A percentile compares a stretch with the other conserved stretches of the same genome.
These are phyloP conservation scores for Catotricha subobsoleta DNA, from an alignment of 2,888 invertebrate genomes.

Conservation along the genomic window DNA sequence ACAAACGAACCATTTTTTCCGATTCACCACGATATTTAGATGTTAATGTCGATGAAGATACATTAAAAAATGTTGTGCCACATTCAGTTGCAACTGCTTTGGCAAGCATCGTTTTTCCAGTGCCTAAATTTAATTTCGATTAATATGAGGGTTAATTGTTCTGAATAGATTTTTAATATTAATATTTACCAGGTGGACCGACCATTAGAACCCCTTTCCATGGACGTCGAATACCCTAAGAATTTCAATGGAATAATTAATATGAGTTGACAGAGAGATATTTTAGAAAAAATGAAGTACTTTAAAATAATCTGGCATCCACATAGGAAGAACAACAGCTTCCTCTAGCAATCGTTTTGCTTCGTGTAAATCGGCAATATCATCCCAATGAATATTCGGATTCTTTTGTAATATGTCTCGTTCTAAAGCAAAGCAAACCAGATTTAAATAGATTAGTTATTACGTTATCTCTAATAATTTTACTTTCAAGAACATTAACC, in stretches of 20 bases:
- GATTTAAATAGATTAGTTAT: conserved; percentile 1
- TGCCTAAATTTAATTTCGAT: conserved; percentile 31
- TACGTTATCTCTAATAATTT: not conserved
- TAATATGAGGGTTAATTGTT: not conserved
- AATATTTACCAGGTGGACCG: conserved; percentile 48
- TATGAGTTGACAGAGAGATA: not conserved
- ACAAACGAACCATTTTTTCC: conserved; percentile 86
- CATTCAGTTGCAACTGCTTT: conserved; percentile 98
- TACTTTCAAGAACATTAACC: conserved; percentile 29
- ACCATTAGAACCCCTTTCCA: conserved; percentile 96
- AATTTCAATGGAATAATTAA: not conserved
- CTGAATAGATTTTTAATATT: not conserved
- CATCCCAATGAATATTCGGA: conserved; percentile 90
- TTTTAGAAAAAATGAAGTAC: conserved; percentile 29
- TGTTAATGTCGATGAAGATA: conserved; percentile 92
- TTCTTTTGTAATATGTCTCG: conserved; percentile 94
- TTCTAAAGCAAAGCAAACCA: conserved; percentile 34
- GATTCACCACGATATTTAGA: conserved; percentile 99
- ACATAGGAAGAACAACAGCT: conserved; percentile 91
- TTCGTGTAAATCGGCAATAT: conserved; percentile 76
- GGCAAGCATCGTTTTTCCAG: conserved; percentile 91
- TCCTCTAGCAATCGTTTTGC: conserved; percentile 85
- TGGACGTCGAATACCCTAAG: conserved; percentile 75
- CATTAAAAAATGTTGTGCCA: conserved; percentile 92
- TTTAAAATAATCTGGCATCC: conserved; percentile 97